Evolutionary conservation across 2,888 invertebrate genomes (phyloP).

Genomic region (Tinea trinotella): DNA sequence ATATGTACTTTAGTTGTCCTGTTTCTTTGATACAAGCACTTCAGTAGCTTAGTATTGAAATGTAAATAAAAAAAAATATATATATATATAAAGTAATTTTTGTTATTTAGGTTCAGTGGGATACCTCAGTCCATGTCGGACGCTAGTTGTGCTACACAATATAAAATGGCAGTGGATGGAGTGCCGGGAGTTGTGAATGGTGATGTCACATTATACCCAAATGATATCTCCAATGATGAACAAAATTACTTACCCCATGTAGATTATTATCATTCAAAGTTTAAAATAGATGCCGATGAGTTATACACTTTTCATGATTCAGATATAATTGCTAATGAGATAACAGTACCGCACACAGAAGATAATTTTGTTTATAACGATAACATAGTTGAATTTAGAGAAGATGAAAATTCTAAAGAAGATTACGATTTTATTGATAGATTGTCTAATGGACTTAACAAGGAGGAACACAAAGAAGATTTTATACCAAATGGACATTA

Average conservation of each 20-base stretch:
- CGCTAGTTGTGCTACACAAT: slow-evolving; percentile 64
- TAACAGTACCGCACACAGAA: slow-evolving; percentile 64
- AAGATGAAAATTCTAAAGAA: slow-evolving; percentile 29
- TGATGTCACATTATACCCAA: slow-evolving; percentile 60
- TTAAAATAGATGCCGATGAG: slow-evolving; percentile 67
- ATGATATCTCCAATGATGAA: slow-evolving; percentile 57
- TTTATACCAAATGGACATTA: slow-evolving; percentile 52
- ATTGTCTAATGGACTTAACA: slow-evolving; percentile 49
- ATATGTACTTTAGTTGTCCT: too few species aligned
- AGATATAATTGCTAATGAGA: slow-evolving; percentile 61
- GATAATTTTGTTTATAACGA: slow-evolving; percentile 55
- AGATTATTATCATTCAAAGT: slow-evolving; percentile 60
- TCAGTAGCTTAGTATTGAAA: too few species aligned
- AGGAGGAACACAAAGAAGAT: slow-evolving; percentile 40
- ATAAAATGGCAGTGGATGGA: slow-evolving; percentile 63
- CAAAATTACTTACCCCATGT: slow-evolving; percentile 56
- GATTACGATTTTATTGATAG: slow-evolving; percentile 42
- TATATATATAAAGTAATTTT: too few species aligned
- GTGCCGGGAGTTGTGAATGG: slow-evolving; percentile 50
- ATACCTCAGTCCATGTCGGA: slow-evolving; percentile 68
- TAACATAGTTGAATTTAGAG: slow-evolving; percentile 22
- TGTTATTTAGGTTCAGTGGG: slow-evolving; percentile 52
- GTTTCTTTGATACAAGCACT: too few species aligned
- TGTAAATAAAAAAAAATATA: too few species aligned
- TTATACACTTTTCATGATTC: slow-evolving; percentile 66